Base-by-base conservation (phyloP, 2,113 vertebrate genomes). In the Heterochromis multidens region DNA sequence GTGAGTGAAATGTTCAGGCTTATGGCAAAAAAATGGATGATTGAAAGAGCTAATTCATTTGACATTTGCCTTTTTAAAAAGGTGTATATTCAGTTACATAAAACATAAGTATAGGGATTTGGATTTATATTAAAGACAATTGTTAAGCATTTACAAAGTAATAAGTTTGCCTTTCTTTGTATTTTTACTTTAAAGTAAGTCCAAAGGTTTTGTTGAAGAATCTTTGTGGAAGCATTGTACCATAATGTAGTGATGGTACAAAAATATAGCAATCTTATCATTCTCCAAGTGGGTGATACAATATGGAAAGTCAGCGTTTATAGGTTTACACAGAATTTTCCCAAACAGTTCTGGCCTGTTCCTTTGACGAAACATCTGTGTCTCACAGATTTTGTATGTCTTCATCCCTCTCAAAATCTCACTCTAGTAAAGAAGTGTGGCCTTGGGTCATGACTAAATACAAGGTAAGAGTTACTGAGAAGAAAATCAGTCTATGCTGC, bases 1-100 rank as follows among this genome's bases (percentile, higher is more conserved):
- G 82, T 37, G 84, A 88, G 70, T 83, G 82, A 88, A 91, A 85
- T 37, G 81, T 89, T 88, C 79, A 81, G 59, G 49, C 81, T 78
- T 80, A 92, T 89, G 84, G 62, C 81, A 77, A 84, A 79, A 81
- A 59, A 82, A 65, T 67, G 27, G 6, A 63, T 89, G 54, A 89
- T 60, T 86, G 63, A n/a, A 79, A 79, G 43, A 5, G 29, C 19
- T 54, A 33, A 83, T 67, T 77, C 29, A 84, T 83, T 67, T 54
- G 60, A 80, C 23, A 77, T 85, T 21, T 72, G 61, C 2, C 19
- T 56, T 79, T 21, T 14, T 59, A 40, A 56, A 81, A 90, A 82
- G 37, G 52, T 80, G 23, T 23, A 13, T 52, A 62, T 79, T 81
- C 19, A 79, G 25, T 65, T 52, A 81, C 2, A 40, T 80, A 17